Evolutionary conservation across 2,888 invertebrate species (phyloP).

Genomic region (Pogonocherus hispidulus): DNA sequence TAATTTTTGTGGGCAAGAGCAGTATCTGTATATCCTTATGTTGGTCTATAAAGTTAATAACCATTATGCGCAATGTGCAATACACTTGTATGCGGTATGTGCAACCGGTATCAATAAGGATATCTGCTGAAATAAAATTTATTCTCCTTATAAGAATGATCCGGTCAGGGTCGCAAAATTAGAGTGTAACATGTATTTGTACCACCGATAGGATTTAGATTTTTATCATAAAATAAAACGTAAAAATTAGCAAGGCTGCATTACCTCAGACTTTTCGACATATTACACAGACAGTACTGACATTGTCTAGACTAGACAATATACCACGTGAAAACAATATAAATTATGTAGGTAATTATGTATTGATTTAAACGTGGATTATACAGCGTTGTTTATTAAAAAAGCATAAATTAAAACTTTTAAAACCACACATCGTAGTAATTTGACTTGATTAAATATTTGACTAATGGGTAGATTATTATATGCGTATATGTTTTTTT

Average conservation of each 20-base stretch:
- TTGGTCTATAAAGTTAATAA: background rate
- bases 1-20: too few species aligned
- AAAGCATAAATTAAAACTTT: too few species aligned
- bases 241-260: background rate
- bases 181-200: constrained; percentile 15
- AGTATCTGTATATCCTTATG: too few species aligned
- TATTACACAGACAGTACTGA: too few species aligned
- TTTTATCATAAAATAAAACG: background rate
- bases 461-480: too few species aligned
- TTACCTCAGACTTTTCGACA: constrained; percentile 2
- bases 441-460: too few species aligned
- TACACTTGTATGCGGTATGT: background rate
- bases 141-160: constrained; percentile 5
- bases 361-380: too few species aligned
- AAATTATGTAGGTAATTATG: too few species aligned
- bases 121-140: constrained; percentile 12
- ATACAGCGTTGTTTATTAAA: too few species aligned
- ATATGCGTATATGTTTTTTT: too few species aligned
- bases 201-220: constrained; percentile 1
- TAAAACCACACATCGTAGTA: too few species aligned
- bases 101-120: constrained; percentile 13
- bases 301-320: background rate
- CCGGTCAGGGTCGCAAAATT: constrained; percentile 15
- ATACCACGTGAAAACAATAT: too few species aligned
- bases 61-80: background rate